Percentiles rank a stretch among this genome's conserved stretches.
Conservation (phyloP, 2,113 vertebrate genomes). For the Suncus etruscus region DNA sequence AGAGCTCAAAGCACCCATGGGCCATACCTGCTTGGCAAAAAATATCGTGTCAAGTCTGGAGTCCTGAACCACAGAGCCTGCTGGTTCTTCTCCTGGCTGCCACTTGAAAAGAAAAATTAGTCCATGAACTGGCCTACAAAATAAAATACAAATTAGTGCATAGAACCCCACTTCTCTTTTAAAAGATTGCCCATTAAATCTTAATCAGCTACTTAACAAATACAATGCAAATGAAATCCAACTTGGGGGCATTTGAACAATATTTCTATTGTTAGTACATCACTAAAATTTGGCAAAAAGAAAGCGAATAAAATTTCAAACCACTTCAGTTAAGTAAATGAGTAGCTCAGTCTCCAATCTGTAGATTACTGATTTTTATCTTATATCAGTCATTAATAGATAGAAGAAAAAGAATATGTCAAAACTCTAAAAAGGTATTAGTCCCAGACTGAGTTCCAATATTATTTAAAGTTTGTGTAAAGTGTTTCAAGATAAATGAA, state of each 20-base stretch:
- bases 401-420: background rate
- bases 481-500: background rate
- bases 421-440: conserved; percentile 48
- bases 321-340: background rate
- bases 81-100: conserved; percentile 99
- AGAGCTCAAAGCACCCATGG: background rate
- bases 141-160: conserved; percentile 69
- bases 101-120: conserved; percentile 99
- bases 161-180: conserved; percentile 1
- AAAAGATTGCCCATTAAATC: background rate
- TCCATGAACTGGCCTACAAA: conserved; percentile 96
- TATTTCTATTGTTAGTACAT: background rate
- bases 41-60: conserved; percentile 98
- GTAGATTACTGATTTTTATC: conserved; percentile 33
- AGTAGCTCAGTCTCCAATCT: conserved; percentile 18
- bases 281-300: conserved; percentile 12
- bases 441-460: background rate
- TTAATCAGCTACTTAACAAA: conserved; percentile 43
- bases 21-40: conserved; percentile 97
- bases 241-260: background rate
- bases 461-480: background rate
- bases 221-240: conserved; percentile 42
- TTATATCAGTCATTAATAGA: conserved; percentile 30
- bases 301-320: conserved; percentile 41
- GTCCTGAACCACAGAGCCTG: conserved; percentile 98